Evolutionary conservation across 2,888 invertebrate species (phyloP), one percentile per base, ranked within the genome.

Genomic region (Folsomia candida): DNA sequence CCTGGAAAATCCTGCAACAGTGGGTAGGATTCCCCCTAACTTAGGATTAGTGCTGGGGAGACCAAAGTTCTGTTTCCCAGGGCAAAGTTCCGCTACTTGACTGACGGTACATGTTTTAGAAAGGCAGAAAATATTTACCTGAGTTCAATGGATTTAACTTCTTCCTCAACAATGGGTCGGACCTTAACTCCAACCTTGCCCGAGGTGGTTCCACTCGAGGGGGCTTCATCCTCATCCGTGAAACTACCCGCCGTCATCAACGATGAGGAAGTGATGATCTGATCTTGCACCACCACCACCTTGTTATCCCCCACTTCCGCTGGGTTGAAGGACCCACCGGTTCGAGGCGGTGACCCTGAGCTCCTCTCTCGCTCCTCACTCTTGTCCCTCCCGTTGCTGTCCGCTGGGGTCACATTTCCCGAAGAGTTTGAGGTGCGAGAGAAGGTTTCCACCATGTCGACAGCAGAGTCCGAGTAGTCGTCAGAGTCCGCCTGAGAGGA

Each of bases 391-490:
- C 65, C 65, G 18, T 60, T 54, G 58, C 63, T 70, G 29, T 74
- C 72, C 2, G 73, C 70, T 1, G 76, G 76, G 2, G 74, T 72
- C 4, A 76, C 72, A 60, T 76, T 74, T 28, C 76, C 76, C 25
- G 76, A 74, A 1, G 74, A 74, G 20, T 72, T 69, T 18, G 74
- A 72, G 18, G 67, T 66, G 60, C 72, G n/a, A 61, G 72, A 27
- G 71, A 72, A 67, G 66, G 69, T 67, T 27, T 71, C 75, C 29
- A 69, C 76, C 26, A 72, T 71, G 57, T 76, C 76, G 18, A 76
- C 72, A 1, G 76, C 76, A 1, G 72, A 72, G 54, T 76, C 76
- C 9, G 72, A 67, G 60, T 69, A 76, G 29, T 76, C 76, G 69
- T 76, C 76, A 47, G 72, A 72, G 22, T 72, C 72, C 4, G 54